These are phyloP conservation scores for Drosophila repletoides DNA, from an alignment of 1,140 invertebrate species.

Conservation along the genomic window DNA sequence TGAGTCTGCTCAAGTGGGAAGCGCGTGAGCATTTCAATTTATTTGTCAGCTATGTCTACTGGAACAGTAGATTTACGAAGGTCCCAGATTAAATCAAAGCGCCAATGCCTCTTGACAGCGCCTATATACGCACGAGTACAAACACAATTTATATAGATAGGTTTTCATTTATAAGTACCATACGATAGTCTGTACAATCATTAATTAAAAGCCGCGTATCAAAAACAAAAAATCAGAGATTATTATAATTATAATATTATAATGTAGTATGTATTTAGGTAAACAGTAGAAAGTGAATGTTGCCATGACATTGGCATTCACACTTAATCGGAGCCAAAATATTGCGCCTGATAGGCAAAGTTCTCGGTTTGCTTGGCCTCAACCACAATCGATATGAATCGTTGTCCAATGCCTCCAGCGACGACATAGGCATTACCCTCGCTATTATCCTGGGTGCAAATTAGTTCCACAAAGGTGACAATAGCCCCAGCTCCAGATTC, in stretches of 20 bases:
- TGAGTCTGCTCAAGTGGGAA: slow-evolving; percentile 37
- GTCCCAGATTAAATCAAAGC: neutral
- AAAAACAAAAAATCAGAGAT: neutral
- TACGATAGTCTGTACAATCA: slow-evolving; percentile 18
- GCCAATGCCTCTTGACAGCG: neutral
- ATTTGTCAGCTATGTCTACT: slow-evolving; percentile 1
- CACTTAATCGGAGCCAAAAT: slow-evolving; percentile 53
- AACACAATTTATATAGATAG: neutral
- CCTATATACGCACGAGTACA: neutral
- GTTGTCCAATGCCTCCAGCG: slow-evolving; percentile 73
- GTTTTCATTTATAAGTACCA: slow-evolving; percentile 9
- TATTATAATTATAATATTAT: neutral
- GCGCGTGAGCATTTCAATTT: slow-evolving; percentile 51
- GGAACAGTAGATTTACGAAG: slow-evolving; percentile 26
- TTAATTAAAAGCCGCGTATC: slow-evolving; percentile 8
- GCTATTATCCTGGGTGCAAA: slow-evolving; percentile 61
- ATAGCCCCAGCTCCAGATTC: slow-evolving; percentile 50
- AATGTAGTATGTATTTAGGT: neutral
- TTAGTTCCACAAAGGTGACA: slow-evolving; percentile 68
- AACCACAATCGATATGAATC: slow-evolving; percentile 69
- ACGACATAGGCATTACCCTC: slow-evolving; percentile 73
- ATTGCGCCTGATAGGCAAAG: slow-evolving; percentile 67
- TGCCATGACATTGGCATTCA: neutral
- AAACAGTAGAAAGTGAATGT: neutral
- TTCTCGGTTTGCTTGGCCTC: slow-evolving; percentile 61